phyloP scores from a whole-genome alignment of 2,113 vertebrate genomes.

The Xiphophorus hellerii region DNA sequence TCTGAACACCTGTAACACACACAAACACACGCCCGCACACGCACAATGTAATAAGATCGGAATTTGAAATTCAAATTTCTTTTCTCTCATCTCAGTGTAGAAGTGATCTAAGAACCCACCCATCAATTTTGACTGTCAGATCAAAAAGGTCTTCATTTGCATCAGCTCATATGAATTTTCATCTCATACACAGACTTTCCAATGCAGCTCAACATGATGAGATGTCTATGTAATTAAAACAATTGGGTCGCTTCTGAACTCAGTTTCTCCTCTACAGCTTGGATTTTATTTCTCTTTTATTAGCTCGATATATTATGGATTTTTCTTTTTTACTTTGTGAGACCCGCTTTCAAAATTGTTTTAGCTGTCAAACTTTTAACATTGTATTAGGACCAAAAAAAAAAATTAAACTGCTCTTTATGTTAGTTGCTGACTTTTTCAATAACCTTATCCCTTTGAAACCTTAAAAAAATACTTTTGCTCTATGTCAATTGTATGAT shows the following conservation, averaged over 20 bases:
- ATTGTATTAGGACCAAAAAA: not conserved
- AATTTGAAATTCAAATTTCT: slow-evolving; percentile 72
- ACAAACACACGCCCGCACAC: slow-evolving; percentile 5
- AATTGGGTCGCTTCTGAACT: slow-evolving; percentile 23
- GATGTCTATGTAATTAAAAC: slow-evolving; percentile 58
- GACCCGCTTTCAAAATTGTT: not conserved
- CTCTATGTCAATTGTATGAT: not conserved
- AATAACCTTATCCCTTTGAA: not conserved
- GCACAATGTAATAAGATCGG: slow-evolving; percentile 53
- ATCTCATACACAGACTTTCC: slow-evolving; percentile 44
- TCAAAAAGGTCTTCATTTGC: slow-evolving; percentile 72
- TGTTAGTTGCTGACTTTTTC: not conserved
- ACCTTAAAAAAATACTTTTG: not conserved
- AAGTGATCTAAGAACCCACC: slow-evolving; percentile 63
- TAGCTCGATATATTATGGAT: not conserved
- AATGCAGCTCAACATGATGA: slow-evolving; percentile 33
- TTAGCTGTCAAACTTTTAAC: not conserved
- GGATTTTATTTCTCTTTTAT: not conserved
- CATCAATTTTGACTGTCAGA: slow-evolving; percentile 65
- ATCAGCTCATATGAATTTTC: slow-evolving; percentile 52
- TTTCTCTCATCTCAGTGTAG: slow-evolving; percentile 58
- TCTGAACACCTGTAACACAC: slow-evolving; percentile 30
- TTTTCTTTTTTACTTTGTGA: not conserved
- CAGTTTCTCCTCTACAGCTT: not conserved
- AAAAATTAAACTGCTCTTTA: not conserved